Base-by-base conservation (phyloP, 2,888 invertebrate genomes). In the Anodontia alba region DNA sequence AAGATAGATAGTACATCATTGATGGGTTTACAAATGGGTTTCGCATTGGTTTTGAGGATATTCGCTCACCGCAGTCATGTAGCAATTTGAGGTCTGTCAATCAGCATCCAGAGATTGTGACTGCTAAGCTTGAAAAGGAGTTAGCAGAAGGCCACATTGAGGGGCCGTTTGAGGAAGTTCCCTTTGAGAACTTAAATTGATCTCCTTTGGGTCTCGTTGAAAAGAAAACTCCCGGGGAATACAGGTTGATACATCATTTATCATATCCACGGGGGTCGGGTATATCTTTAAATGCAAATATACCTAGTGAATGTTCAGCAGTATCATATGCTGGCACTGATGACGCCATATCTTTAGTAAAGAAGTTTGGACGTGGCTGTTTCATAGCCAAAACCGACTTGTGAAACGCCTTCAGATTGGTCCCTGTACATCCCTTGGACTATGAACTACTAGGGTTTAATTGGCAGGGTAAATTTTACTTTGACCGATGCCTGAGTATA, bases 401-500 rank as follows among this genome's bases (percentile, higher is more conserved):
- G 54, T 54, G 26, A 20, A 54, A 15, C 54, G 54, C 54, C 7
- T 54, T 54, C 26, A 54, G 54, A 15, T 23, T 54, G 2, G 26
- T 54, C 3, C 54, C 54, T 5, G 26, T 54, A 5, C 54, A 54
- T 54, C 54, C 26, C 26, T 23, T 20, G 10, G 54, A 54, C 15
- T 54, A 54, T 26, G 26, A 54, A 5, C 26, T 29, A 26, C 54
- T 54, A 10, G 54, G 54, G 54, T 54, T 54, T 26, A 23, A 20
- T 23, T 54, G 54, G 54, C 26, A 54, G 29, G 23, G 54, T 23
- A 15, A 54, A n/a, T n/a, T n/a, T n/a, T 78, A 73, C 54, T 73
- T 26, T 67, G 62, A 73, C 36, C 54, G 66, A 23, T 46, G 23
- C 23, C 68, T 78, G 15, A 62, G 73, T 15, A 73, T 78, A 66